Evolutionary conservation across 2,888 invertebrate species (phyloP).

Genomic region (Pomacea canaliculata): DNA sequence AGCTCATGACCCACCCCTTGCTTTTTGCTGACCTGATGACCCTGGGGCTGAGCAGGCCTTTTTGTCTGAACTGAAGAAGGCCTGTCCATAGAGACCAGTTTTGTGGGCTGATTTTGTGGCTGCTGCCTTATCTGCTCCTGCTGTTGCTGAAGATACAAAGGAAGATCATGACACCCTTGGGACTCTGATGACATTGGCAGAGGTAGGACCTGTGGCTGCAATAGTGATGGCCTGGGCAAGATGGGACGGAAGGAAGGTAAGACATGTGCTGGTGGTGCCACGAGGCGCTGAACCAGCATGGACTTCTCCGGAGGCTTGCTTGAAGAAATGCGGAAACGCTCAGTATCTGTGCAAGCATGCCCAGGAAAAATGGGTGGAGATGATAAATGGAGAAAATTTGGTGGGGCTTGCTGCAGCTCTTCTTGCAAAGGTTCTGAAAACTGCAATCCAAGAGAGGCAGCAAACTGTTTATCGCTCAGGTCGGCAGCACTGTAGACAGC

Average conservation of each 20-base stretch:
- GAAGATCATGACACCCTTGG: background rate
- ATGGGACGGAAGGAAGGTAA: no score
- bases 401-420: background rate
- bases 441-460: conserved; percentile 14
- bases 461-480: conserved; percentile 12
- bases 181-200: background rate
- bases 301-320: background rate
- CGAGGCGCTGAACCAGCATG: background rate
- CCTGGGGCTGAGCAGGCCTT: background rate
- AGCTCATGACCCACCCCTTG: background rate
- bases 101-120: background rate
- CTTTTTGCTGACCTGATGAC: background rate
- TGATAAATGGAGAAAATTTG: background rate
- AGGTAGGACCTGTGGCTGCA: background rate
- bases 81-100: background rate
- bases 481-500: conserved; percentile 17
- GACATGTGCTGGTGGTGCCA: background rate
- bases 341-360: background rate
- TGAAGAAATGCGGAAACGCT: background rate
- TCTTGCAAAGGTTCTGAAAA: background rate
- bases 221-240: background rate
- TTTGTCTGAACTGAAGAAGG: no score
- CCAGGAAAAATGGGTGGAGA: background rate
- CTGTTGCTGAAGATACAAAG: background rate
- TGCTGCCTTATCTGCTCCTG: background rate